Percentiles rank a stretch among this genome's conserved stretches.
These are phyloP conservation scores for Automeris io DNA, from an alignment of 2,888 invertebrate genomes.

Conservation along the genomic window DNA sequence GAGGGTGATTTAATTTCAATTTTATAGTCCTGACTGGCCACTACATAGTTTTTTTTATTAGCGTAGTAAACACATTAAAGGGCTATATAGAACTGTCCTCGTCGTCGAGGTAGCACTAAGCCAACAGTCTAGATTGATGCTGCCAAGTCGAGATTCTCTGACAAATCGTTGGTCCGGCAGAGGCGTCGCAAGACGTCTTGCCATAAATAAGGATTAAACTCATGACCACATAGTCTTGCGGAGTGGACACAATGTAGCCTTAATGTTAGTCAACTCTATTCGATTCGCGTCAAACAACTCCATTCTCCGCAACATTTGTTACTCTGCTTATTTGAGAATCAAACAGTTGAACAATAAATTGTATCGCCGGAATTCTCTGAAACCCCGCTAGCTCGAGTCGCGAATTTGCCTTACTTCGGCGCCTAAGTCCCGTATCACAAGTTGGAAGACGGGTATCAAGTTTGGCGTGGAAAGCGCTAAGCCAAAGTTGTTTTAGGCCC, in stretches of 20 bases:
- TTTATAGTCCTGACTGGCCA: conserved; percentile 62
- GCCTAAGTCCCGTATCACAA: conserved; percentile 66
- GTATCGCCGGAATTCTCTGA: conserved; percentile 35
- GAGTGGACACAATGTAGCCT: conserved; percentile 49
- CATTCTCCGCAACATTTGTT: conserved; percentile 41
- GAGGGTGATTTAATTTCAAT: conserved; percentile 63
- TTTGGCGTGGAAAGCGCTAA: conserved; percentile 62
- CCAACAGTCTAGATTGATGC: conserved; percentile 63
- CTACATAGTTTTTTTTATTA: conserved; percentile 50
- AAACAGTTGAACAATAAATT: conserved; percentile 27
- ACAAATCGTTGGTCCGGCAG: conserved; percentile 66
- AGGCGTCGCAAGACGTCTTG: conserved; percentile 70
- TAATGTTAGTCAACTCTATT: conserved; percentile 42
- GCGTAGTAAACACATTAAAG: conserved; percentile 32
- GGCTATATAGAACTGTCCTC: conserved; percentile 34
- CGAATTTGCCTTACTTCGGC: conserved; percentile 70
- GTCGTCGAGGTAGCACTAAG: conserved; percentile 41
- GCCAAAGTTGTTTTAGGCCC: conserved; percentile 59
- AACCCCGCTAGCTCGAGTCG: conserved; percentile 38
- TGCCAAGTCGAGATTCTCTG: conserved; percentile 47
- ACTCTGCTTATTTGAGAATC: conserved; percentile 28
- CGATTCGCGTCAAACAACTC: conserved; percentile 50
- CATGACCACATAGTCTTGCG: conserved; percentile 66
- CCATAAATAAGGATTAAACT: conserved; percentile 76
- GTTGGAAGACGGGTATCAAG: conserved; percentile 64